These are phyloP conservation scores for Cancer borealis DNA, from an alignment of 2,888 invertebrate genomes.

Conservation along the genomic window DNA sequence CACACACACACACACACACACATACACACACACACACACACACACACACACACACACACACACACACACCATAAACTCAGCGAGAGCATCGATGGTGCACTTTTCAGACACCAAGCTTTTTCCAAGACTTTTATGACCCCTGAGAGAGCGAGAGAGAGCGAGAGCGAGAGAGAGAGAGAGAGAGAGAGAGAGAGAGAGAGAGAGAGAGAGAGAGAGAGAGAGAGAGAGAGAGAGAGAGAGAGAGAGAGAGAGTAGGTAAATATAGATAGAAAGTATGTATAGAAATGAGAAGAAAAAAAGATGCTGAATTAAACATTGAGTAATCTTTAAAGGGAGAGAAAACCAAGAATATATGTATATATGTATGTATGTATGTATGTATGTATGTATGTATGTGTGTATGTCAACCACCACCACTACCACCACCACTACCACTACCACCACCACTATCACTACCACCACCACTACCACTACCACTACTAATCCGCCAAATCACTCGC, in stretches of 20 bases:
- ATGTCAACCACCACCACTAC: background rate
- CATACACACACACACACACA: conserved; percentile 46
- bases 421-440: background rate
- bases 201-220: background rate
- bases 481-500: too few species aligned
- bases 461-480: too few species aligned
- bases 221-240: background rate
- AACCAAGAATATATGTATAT: too few species aligned
- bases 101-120: background rate
- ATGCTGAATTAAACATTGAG: too few species aligned
- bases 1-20: conserved; percentile 53
- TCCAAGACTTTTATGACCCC: background rate
- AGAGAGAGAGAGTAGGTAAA: too few species aligned
- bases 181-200: background rate
- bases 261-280: too few species aligned
- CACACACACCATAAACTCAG: background rate
- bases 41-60: conserved; percentile 38
- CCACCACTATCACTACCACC: background rate
- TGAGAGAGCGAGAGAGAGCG: background rate
- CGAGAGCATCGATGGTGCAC: background rate
- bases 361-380: too few species aligned
- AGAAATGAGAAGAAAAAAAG: too few species aligned
- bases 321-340: too few species aligned
- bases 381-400: too few species aligned
- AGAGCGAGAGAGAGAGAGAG: too few species aligned